phyloP scores from a whole-genome alignment of 2,888 invertebrate species.

The Hemicrepidius hirtus region DNA sequence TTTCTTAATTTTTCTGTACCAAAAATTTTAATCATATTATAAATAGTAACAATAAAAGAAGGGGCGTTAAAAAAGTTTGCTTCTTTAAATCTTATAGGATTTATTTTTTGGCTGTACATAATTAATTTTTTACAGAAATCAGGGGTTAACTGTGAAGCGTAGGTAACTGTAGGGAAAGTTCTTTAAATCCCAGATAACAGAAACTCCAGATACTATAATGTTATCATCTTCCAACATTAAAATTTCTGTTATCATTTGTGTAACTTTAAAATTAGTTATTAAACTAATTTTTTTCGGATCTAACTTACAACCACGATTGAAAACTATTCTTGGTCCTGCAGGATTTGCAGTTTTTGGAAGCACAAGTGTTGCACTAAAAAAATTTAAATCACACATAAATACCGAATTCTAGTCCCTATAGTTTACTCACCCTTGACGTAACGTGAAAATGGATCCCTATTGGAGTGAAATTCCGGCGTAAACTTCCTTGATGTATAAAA shows the following conservation, averaged over 20 bases:
- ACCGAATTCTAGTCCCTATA: background rate
- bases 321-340: background rate
- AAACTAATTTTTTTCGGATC: background rate
- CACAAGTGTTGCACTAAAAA: slow-evolving; percentile 45
- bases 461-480: slow-evolving; percentile 76
- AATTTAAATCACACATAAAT: background rate
- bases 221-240: slow-evolving; percentile 8
- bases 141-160: slow-evolving; percentile 10
- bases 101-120: background rate
- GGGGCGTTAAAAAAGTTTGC: background rate
- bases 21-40: background rate
- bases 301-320: background rate
- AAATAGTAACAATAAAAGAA: background rate
- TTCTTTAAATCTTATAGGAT: slow-evolving; percentile 15
- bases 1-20: background rate
- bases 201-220: background rate
- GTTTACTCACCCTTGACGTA: background rate
- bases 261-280: background rate
- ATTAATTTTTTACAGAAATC: background rate
- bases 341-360: background rate
- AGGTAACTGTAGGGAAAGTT: background rate
- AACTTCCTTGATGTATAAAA: slow-evolving; percentile 76
- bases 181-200: background rate
- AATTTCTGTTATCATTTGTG: background rate
- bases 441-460: slow-evolving; percentile 70